Evolutionary conservation across 2,113 vertebrate species (phyloP).

Genomic region (Tiliqua scincoides): DNA sequence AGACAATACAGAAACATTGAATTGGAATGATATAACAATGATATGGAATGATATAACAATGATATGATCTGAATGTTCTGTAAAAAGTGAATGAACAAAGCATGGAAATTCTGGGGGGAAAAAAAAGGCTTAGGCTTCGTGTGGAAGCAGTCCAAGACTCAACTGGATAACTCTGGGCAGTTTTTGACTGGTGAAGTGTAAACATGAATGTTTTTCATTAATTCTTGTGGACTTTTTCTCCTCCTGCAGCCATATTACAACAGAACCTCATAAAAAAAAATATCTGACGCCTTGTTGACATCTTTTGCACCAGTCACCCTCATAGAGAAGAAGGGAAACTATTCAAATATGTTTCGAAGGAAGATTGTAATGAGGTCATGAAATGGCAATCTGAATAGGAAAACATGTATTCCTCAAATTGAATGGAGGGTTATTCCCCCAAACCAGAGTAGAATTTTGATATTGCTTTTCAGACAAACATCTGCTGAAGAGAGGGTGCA

Average conservation of each 20-base stretch:
- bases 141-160: constrained; percentile 18
- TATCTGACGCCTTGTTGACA: constrained; percentile 10
- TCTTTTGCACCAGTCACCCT: not conserved
- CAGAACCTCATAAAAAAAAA: constrained; percentile 7
- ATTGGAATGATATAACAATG: too few species aligned
- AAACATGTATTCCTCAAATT: not conserved
- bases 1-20: too few species aligned
- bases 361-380: not conserved
- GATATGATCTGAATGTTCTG: too few species aligned
- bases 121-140: too few species aligned
- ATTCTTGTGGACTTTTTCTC: constrained; percentile 12
- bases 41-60: too few species aligned
- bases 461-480: too few species aligned
- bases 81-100: too few species aligned
- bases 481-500: too few species aligned
- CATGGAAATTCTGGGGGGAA: too few species aligned
- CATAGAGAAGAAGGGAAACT: not conserved
- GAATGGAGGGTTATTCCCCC: not conserved
- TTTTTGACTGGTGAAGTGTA: constrained; percentile 55
- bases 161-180: constrained; percentile 40
- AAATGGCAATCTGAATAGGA: not conserved
- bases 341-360: not conserved
- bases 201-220: constrained; percentile 49
- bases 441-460: not conserved
- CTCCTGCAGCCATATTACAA: constrained; percentile 37